phyloP scores from a whole-genome alignment of 2,888 invertebrate species.

The Lithophane ornitopus region DNA sequence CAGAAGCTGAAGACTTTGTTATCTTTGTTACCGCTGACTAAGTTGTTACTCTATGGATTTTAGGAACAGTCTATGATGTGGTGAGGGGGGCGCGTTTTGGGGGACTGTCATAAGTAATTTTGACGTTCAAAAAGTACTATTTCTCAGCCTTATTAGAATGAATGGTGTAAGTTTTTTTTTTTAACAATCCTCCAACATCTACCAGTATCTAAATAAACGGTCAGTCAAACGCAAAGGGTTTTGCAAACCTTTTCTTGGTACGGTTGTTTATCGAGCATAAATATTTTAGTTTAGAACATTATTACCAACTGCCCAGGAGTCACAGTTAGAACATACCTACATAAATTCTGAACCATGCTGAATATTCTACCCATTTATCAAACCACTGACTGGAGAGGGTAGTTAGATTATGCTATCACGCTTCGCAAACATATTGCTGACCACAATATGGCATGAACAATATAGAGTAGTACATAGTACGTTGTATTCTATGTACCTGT shows the following conservation, averaged over 20 bases:
- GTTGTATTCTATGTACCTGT: too few relatives aligned
- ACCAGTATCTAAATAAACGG: neutral
- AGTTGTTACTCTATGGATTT: neutral
- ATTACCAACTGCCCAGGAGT: neutral
- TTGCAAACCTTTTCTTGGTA: neutral
- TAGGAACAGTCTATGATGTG: neutral
- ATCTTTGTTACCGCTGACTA: neutral
- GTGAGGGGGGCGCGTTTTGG: neutral
- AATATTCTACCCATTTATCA: constrained; percentile 23
- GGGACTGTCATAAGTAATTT: neutral
- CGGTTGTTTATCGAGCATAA: neutral
- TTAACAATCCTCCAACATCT: neutral
- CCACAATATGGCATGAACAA: constrained; percentile 9
- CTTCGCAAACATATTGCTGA: constrained; percentile 8
- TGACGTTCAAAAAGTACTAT: neutral
- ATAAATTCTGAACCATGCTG: constrained; percentile 1
- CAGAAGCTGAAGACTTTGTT: too few relatives aligned
- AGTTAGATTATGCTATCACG: neutral
- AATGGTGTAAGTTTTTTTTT: neutral
- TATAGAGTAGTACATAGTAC: neutral
- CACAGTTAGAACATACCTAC: neutral
- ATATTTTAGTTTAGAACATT: neutral
- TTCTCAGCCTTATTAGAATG: neutral
- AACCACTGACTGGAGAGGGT: constrained; percentile 5
- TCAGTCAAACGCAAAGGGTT: neutral